Percentiles rank a stretch among this genome's conserved stretches.
phyloP scores from a whole-genome alignment of 2,888 invertebrate species.

The Drosophila diplacantha region DNA sequence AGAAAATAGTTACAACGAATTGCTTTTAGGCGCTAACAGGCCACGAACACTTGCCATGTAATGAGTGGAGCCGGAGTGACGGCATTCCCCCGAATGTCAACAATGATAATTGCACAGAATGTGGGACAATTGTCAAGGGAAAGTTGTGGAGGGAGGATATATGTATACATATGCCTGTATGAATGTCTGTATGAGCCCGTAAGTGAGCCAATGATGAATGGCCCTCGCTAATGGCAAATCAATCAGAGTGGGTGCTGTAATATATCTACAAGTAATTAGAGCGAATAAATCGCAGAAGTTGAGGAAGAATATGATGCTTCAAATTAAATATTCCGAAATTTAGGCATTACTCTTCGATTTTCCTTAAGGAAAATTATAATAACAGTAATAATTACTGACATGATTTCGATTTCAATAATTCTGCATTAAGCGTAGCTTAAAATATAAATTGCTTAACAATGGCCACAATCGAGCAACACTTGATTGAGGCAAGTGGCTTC shows the following conservation, averaged over 20 bases:
- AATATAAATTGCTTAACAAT: neutral
- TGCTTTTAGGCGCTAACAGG: constrained; percentile 64
- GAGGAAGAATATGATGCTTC: neutral
- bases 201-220: constrained; percentile 25
- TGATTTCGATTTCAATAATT: neutral
- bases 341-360: neutral
- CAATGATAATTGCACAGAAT: constrained; percentile 28
- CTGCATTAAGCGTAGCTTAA: too few relatives aligned
- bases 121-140: constrained; percentile 32
- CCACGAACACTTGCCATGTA: constrained; percentile 34
- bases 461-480: neutral
- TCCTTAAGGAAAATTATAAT: too few relatives aligned
- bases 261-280: neutral
- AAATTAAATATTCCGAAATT: neutral
- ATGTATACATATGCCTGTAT: neutral
- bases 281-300: neutral
- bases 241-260: constrained; percentile 6
- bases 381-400: too few relatives aligned
- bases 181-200: neutral
- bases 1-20: constrained; percentile 60
- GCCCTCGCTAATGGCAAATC: constrained; percentile 25
- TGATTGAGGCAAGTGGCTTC: constrained; percentile 2
- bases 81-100: constrained; percentile 21
- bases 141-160: neutral
- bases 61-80: constrained; percentile 14